These are phyloP conservation scores for Drosophila quadrilineata DNA, from an alignment of 1,140 invertebrate species.

Conservation along the genomic window DNA sequence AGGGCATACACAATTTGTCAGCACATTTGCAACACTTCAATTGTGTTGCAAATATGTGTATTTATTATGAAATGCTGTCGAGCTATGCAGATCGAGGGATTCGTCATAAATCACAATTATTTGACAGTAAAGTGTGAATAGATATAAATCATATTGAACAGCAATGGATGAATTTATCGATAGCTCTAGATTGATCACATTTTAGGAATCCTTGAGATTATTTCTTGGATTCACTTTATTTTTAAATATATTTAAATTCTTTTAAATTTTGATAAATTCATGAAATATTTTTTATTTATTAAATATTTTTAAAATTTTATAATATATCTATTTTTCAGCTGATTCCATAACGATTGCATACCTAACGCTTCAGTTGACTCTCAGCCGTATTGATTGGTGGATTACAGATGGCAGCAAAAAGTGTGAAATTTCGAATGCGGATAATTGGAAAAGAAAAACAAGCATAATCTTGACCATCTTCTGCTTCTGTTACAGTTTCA, in stretches of 20 bases:
- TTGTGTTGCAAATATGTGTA: too few species aligned
- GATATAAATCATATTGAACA: too few species aligned
- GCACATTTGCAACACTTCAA: not conserved
- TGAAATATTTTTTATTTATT: not conserved
- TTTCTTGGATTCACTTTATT: not conserved
- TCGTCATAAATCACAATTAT: too few species aligned
- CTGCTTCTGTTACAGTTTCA: conserved; percentile 1
- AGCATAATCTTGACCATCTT: conserved; percentile 29
- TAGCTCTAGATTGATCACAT: too few species aligned
- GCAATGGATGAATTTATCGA: too few species aligned
- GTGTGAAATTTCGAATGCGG: conserved; percentile 35
- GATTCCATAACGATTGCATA: conserved; percentile 36
- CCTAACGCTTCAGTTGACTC: conserved; percentile 38
- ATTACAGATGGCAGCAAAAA: too few species aligned
- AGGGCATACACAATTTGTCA: not conserved
- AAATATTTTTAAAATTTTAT: not conserved
- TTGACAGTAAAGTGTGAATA: too few species aligned
- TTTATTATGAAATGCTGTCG: too few species aligned
- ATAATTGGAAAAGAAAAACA: too few species aligned
- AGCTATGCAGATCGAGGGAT: too few species aligned
- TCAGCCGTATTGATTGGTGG: conserved; percentile 17
- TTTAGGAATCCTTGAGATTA: too few species aligned
- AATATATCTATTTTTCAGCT: not conserved
- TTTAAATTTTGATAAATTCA: not conserved
- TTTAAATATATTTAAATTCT: not conserved